Base-by-base conservation (phyloP, 2,888 invertebrate species). In the Luffia ferchaultella region DNA sequence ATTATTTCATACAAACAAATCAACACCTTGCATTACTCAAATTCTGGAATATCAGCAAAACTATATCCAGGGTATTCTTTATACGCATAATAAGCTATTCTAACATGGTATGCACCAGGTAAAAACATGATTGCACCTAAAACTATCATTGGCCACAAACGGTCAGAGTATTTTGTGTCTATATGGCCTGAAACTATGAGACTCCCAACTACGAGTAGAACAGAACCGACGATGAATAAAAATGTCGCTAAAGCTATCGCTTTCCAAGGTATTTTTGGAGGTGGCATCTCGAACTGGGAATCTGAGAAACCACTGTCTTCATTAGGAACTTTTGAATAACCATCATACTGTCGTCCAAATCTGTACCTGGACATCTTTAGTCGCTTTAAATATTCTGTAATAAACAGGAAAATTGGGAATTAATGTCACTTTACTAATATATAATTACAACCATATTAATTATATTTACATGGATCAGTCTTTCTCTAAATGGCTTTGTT, bases 81-180 rank as follows among this genome's bases (percentile, higher is more conserved):
- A 70, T 90, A 94, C 0, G 96, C 96, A 74, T 91, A 93, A 67
- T 92, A 90, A 30, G 95, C 93, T 65, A 96, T 93, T 60, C 94
- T 88, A 46, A 95, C 89, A 68, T 97, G 96, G 74, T 96, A 96
- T 49, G 93, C 92, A 42, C 96, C 96, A 0, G 96, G 96, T 58
- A 96, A 90, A 65, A 96, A 95, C 93, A 96, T 95, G 42, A 97
- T 84, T 18, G 88, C 83, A 30, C 96, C 97, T 63, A 97, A 80
- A 58, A 96, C 90, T 55, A 96, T 89, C 73, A 96, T 87, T 1
- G 96, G 96, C 93, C 94, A 95, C 69, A 93, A 89, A 54, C 95
- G 86, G 71, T 96, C 95, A 1, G 90, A 88, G 74, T 96, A 95
- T 87, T 93, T 90, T 30, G 90, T 87, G 63, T 91, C 90, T 64